A percentile compares a stretch with the other conserved stretches of the same genome.
These are phyloP conservation scores for Sphaeramia orbicularis DNA, from an alignment of 2,797 vertebrate species.

Conservation along the genomic window DNA sequence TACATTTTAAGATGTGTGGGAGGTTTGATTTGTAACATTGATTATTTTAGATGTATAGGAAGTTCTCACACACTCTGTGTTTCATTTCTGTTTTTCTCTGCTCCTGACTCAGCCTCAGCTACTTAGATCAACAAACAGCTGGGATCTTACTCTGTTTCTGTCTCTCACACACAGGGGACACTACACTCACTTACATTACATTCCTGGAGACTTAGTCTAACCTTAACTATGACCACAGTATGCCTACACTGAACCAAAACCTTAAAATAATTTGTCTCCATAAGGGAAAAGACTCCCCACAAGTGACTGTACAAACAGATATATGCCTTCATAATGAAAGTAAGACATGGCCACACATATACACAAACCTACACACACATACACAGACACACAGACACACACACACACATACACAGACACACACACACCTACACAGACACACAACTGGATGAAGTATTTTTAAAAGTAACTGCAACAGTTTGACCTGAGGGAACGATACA, in stretches of 20 bases:
- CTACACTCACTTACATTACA: no score
- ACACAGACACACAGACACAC: not conserved
- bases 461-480: not conserved
- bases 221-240: no score
- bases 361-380: not conserved
- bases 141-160: no score
- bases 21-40: not conserved
- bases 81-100: conserved; percentile 13
- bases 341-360: no score
- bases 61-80: conserved; percentile 20
- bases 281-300: no score
- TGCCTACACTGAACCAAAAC: no score
- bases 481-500: no score
- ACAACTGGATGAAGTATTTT: not conserved
- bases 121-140: conserved; percentile 3
- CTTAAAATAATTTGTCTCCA: no score
- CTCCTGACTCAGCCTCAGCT: not conserved
- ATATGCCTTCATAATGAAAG: no score
- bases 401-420: not conserved
- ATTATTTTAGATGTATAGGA: conserved; percentile 18
- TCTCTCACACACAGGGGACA: no score
- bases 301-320: no score
- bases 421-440: not conserved
- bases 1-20: conserved; percentile 1
- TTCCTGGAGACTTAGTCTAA: no score